These are phyloP conservation scores for Nomada fucata DNA, from an alignment of 2,888 invertebrate species.

Conservation along the genomic window DNA sequence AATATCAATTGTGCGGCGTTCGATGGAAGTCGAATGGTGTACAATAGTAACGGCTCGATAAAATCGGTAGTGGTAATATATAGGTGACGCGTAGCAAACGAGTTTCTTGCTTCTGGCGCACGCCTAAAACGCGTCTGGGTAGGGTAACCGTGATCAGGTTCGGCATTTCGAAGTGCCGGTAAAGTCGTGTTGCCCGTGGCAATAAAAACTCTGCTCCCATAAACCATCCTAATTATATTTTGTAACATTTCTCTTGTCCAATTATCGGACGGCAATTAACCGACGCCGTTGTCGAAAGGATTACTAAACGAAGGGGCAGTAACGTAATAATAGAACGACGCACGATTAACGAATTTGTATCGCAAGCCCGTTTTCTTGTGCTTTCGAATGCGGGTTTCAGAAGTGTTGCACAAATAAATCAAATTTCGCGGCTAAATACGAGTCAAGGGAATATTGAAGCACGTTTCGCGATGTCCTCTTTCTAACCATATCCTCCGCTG, in stretches of 20 bases:
- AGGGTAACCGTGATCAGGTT: conserved; percentile 33
- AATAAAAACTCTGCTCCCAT: conserved; percentile 23
- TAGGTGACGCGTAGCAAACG: conserved; percentile 42
- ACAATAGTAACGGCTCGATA: conserved; percentile 33
- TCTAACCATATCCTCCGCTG: not conserved
- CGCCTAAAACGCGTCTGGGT: conserved; percentile 21
- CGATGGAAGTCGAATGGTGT: conserved; percentile 22
- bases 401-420: no score
- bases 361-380: not conserved
- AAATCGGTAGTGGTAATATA: conserved; percentile 41
- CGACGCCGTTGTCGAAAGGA: not conserved
- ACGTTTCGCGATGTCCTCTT: not conserved
- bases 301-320: not conserved
- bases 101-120: conserved; percentile 45
- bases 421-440: no score
- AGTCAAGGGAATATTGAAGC: not conserved
- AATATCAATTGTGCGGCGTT: not conserved
- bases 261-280: conserved; percentile 26
- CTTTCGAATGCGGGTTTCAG: not conserved
- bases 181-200: conserved; percentile 25
- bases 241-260: conserved; percentile 2
- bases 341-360: no score
- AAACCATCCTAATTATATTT: conserved; percentile 43
- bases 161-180: conserved; percentile 40
- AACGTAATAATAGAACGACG: not conserved